phyloP scores from a whole-genome alignment of 2,888 invertebrate genomes.

The Aleiodes leptofemur region DNA sequence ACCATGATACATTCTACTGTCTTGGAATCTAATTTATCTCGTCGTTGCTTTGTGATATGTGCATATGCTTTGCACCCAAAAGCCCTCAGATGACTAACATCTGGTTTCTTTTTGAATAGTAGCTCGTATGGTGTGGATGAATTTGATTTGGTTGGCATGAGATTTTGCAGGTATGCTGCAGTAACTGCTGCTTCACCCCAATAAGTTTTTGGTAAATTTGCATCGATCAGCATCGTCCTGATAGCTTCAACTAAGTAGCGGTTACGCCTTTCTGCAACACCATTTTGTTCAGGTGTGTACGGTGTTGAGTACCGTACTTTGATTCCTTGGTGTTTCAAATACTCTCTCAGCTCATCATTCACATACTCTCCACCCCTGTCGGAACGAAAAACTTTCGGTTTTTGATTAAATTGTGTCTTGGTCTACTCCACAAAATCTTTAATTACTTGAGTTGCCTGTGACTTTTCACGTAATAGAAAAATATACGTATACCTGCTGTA shows the following conservation, averaged over 20 bases:
- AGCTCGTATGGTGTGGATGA: slow-evolving; percentile 40
- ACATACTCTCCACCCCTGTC: slow-evolving; percentile 33
- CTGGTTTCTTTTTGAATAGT: slow-evolving; percentile 43
- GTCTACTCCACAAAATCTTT: slow-evolving; percentile 29
- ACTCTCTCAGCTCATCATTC: slow-evolving; percentile 43
- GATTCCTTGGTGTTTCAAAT: slow-evolving; percentile 14
- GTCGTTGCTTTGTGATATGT: slow-evolving; percentile 45
- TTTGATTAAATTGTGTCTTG: slow-evolving; percentile 25
- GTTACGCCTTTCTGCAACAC: slow-evolving; percentile 13
- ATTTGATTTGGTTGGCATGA: slow-evolving; percentile 43
- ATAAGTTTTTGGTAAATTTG: slow-evolving; percentile 40
- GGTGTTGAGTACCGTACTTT: not conserved
- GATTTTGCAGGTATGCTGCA: slow-evolving; percentile 59
- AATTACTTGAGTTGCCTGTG: slow-evolving; percentile 34
- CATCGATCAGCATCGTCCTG: slow-evolving; percentile 23
- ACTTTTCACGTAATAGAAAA: slow-evolving; percentile 44
- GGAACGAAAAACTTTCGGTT: slow-evolving; percentile 1
- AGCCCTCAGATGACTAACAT: slow-evolving; percentile 38
- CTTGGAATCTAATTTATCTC: slow-evolving; percentile 43
- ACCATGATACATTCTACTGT: slow-evolving; percentile 33
- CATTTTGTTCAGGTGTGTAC: slow-evolving; percentile 18
- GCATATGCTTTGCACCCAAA: slow-evolving; percentile 46
- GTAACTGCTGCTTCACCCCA: slow-evolving; percentile 64
- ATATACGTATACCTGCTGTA: slow-evolving; percentile 29
- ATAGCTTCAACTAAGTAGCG: slow-evolving; percentile 18